These are phyloP conservation scores for Lerista edwardsae DNA, from an alignment of 2,797 vertebrate genomes.

Conservation along the genomic window DNA sequence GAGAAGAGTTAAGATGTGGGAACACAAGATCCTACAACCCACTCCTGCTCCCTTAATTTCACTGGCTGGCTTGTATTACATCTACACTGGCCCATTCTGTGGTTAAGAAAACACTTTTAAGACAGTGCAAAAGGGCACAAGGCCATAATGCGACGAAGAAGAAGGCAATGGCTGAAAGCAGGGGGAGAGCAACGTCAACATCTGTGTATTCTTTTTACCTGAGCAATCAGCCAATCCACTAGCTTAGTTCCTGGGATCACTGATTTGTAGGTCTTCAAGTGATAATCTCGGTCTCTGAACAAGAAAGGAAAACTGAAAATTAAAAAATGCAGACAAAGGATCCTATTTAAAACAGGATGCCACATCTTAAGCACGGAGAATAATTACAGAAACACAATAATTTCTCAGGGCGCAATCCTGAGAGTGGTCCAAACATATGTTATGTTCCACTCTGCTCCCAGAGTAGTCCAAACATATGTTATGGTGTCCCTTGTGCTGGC, in stretches of 20 bases:
- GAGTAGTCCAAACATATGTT: no score
- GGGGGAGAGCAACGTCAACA: background rate
- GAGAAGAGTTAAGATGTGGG: background rate
- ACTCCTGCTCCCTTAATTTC: background rate
- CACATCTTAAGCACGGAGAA: background rate
- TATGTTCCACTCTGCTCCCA: no score
- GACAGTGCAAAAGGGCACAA: background rate
- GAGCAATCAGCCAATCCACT: conserved; percentile 94
- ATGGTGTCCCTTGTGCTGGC: no score
- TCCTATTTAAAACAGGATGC: background rate
- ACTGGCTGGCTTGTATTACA: background rate
- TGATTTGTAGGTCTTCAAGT: conserved; percentile 96
- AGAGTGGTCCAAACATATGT: no score
- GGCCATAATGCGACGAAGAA: background rate
- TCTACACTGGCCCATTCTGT: background rate
- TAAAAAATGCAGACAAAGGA: background rate
- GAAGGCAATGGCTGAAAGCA: background rate
- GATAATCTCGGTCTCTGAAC: conserved; percentile 92
- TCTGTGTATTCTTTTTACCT: conserved; percentile 79
- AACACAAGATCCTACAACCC: background rate
- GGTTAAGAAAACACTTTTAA: background rate
- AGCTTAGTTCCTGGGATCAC: conserved; percentile 94
- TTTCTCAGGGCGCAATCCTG: no score
- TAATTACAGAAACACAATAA: background rate
- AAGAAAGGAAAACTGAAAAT: conserved; percentile 22